These are phyloP conservation scores for Campoplex nolae DNA, from an alignment of 2,888 invertebrate species.

Conservation along the genomic window DNA sequence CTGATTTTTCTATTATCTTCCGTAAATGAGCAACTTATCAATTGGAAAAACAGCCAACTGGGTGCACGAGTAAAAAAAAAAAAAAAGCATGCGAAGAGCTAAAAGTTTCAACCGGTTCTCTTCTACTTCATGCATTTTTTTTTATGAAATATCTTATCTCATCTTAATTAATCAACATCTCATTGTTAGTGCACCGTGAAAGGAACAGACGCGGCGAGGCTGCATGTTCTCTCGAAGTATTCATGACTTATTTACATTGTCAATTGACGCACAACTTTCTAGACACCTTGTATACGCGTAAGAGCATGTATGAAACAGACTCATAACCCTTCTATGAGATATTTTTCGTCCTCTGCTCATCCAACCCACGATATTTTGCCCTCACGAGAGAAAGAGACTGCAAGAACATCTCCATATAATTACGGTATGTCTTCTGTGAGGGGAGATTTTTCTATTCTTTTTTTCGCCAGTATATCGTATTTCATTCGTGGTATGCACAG, in stretches of 20 bases:
- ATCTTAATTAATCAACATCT: neutral
- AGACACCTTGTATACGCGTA: neutral
- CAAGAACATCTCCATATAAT: conserved; percentile 67
- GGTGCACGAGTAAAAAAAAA: neutral
- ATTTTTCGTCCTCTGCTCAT: conserved; percentile 20
- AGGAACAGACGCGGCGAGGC: neutral
- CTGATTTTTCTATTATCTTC: neutral
- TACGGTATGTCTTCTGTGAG: conserved; percentile 63
- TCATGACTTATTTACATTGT: neutral
- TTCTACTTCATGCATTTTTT: neutral
- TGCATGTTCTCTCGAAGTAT: neutral
- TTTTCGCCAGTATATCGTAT: neutral
- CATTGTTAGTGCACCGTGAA: neutral
- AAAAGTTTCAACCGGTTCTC: neutral
- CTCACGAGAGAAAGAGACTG: neutral
- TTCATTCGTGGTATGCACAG: neutral
- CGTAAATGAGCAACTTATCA: neutral
- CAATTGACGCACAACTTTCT: neutral
- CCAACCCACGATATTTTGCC: conserved; percentile 24
- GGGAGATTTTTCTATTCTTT: neutral
- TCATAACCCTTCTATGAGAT: conserved; percentile 5
- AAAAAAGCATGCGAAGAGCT: neutral
- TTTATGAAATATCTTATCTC: neutral
- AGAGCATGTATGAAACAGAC: neutral
- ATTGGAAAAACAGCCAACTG: too few relatives aligned